Percentiles rank a stretch among this genome's conserved stretches.
Evolutionary conservation across 2,888 invertebrate genomes (phyloP).

Genomic region (Thecocarcelia acutangulata): DNA sequence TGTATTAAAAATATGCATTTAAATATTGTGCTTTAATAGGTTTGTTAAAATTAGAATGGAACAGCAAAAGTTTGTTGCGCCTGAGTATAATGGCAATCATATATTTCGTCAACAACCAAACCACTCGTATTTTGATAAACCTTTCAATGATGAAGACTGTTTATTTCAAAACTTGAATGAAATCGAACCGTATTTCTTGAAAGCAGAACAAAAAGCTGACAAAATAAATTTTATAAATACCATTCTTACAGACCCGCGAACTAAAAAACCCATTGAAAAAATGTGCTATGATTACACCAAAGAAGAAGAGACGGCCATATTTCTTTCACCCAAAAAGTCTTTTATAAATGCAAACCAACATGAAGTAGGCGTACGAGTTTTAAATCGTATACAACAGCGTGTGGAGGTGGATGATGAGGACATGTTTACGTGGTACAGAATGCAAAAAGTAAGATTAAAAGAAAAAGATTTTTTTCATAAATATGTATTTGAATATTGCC

Average conservation of each 20-base stretch:
- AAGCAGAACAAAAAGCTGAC: constrained; percentile 48
- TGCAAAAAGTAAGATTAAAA: constrained; percentile 60
- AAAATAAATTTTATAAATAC: constrained; percentile 2
- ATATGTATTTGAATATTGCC: constrained; percentile 71
- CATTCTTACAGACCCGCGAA: constrained; percentile 75
- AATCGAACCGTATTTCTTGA: constrained; percentile 72
- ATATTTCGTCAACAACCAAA: constrained; percentile 75
- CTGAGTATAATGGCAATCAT: constrained; percentile 30
- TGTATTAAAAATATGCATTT: too few species aligned
- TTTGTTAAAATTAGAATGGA: background rate
- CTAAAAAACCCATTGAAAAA: constrained; percentile 57
- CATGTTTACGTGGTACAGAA: constrained; percentile 70
- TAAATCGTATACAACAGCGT: constrained; percentile 71
- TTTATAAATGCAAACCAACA: constrained; percentile 72
- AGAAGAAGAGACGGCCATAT: constrained; percentile 58
- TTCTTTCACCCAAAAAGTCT: constrained; percentile 72
- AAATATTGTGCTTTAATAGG: background rate
- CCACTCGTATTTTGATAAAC: constrained; percentile 75
- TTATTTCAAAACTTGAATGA: constrained; percentile 75
- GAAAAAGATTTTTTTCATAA: constrained; percentile 73
- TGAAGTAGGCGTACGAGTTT: constrained; percentile 72
- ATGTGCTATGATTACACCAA: constrained; percentile 71
- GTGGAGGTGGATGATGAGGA: constrained; percentile 69
- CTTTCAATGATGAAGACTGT: constrained; percentile 74
- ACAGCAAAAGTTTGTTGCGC: background rate